Evolutionary conservation across 1,140 invertebrate genomes (phyloP).

Genomic region (Drosophila carrolli): DNA sequence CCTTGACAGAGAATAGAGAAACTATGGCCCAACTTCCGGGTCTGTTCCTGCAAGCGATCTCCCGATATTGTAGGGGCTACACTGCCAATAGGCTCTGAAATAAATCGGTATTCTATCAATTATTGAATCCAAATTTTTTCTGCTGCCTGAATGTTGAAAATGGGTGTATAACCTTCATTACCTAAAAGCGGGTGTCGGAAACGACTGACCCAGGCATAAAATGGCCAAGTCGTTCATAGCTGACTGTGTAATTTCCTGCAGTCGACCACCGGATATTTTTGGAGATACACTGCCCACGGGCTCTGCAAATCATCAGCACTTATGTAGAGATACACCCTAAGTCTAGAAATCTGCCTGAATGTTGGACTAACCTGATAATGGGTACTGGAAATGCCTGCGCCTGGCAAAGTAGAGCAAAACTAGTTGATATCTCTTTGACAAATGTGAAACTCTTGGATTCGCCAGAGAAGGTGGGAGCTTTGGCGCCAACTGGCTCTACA

Average conservation of each 20-base stretch:
- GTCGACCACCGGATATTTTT: conserved; percentile 85
- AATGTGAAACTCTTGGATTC: conserved; percentile 85
- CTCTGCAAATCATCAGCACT: conserved; percentile 84
- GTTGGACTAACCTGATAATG: conserved; percentile 42
- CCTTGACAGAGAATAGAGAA: conserved; percentile 87
- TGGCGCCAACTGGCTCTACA: conserved; percentile 89
- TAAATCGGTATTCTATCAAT: background rate
- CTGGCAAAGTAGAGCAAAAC: conserved; percentile 88
- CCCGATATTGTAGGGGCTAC: conserved; percentile 88
- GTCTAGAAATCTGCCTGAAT: conserved; percentile 9
- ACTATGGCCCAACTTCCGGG: conserved; percentile 73
- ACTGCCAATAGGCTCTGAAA: conserved; percentile 89
- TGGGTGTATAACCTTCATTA: conserved; percentile 54
- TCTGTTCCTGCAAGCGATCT: conserved; percentile 86
- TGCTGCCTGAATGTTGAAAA: conserved; percentile 31
- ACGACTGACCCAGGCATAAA: conserved; percentile 87
- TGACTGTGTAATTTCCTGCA: conserved; percentile 78
- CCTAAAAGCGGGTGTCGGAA: conserved; percentile 86
- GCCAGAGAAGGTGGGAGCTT: conserved; percentile 88
- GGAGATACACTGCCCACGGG: conserved; percentile 89
- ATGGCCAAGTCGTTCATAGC: conserved; percentile 84
- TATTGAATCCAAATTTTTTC: background rate
- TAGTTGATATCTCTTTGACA: conserved; percentile 11
- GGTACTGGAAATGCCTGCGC: conserved; percentile 48
- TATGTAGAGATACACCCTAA: background rate